Conservation (phyloP, 2,113 vertebrate genomes). For the Gasterosteus nipponicus region DNA sequence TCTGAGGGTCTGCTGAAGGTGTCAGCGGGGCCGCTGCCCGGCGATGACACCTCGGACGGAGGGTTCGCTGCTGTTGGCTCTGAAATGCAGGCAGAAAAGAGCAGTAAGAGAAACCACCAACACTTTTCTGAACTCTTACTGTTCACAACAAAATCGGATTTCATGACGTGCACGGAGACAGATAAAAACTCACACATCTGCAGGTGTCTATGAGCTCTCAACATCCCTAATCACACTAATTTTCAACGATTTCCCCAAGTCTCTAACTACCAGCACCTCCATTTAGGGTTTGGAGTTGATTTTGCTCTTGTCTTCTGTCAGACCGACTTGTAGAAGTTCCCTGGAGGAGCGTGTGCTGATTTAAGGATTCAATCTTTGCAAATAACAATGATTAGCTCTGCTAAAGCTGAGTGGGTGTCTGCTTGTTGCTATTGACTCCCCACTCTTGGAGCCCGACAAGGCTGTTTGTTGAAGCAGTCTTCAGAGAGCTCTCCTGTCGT, state of each 20-base stretch:
- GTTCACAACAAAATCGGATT: neutral
- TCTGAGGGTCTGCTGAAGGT: constrained; percentile 28
- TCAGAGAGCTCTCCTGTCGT: constrained; percentile 30
- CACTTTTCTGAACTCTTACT: neutral
- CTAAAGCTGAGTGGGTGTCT: constrained; percentile 47
- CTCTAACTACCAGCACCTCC: constrained; percentile 29
- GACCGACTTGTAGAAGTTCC: constrained; percentile 36
- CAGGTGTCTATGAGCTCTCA: constrained; percentile 43
- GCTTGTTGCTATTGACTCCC: constrained; percentile 53
- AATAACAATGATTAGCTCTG: constrained; percentile 67
- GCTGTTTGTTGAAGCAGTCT: constrained; percentile 48
- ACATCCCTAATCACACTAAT: constrained; percentile 42
- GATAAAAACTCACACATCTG: constrained; percentile 32
- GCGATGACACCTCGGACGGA: constrained; percentile 23
- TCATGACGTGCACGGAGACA: constrained; percentile 1
- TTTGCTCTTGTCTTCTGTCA: constrained; percentile 52
- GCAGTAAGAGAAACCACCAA: neutral
- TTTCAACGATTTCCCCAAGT: constrained; percentile 57
- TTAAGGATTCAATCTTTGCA: constrained; percentile 57
- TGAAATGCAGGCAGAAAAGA: constrained; percentile 7
- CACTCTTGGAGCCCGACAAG: constrained; percentile 1
- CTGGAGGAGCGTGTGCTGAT: constrained; percentile 39
- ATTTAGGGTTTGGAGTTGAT: constrained; percentile 40
- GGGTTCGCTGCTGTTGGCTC: constrained; percentile 19
- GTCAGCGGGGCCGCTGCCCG: constrained; percentile 26